Percentiles rank a stretch among this genome's conserved stretches.
phyloP scores from a whole-genome alignment of 2,113 vertebrate species.

The Tretioscincus oriximinensis region DNA sequence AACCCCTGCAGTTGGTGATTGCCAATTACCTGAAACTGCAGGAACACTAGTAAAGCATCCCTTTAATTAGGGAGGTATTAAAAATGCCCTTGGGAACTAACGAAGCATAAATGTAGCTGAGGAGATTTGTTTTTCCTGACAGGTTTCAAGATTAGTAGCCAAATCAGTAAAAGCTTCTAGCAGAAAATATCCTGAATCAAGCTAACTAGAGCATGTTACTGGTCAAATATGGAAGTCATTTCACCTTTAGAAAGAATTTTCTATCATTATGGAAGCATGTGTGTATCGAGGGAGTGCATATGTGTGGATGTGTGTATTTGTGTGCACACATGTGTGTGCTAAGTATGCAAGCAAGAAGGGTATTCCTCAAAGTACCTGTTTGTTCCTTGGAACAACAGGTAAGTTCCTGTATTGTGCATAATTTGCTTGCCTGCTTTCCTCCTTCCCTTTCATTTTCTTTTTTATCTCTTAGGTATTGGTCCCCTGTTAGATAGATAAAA shows the following conservation, averaged over 20 bases:
- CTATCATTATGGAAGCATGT: background rate
- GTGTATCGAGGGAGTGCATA: too few relatives aligned
- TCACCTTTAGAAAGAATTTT: constrained; percentile 25
- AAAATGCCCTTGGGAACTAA: constrained; percentile 55
- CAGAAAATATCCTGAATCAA: constrained; percentile 22
- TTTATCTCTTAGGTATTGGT: too few relatives aligned
- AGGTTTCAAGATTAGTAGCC: constrained; percentile 33
- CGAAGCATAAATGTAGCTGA: constrained; percentile 45
- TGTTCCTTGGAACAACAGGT: background rate
- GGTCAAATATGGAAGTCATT: constrained; percentile 19
- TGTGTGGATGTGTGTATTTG: background rate
- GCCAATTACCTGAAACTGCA: constrained; percentile 66
- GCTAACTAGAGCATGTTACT: constrained; percentile 5
- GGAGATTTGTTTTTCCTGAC: constrained; percentile 43
- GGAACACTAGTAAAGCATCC: constrained; percentile 51
- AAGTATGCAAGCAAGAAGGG: too few relatives aligned
- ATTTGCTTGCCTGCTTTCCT: background rate
- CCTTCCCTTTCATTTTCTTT: too few relatives aligned
- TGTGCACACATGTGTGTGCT: too few relatives aligned
- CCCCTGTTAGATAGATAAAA: too few relatives aligned
- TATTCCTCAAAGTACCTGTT: background rate
- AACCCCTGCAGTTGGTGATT: constrained; percentile 64
- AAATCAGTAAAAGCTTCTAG: background rate
- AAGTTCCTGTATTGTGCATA: accelerated
- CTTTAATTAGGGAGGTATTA: constrained; percentile 59